Conservation (phyloP, 1,140 invertebrate species). For the Anoplolepis gracilipes region DNA sequence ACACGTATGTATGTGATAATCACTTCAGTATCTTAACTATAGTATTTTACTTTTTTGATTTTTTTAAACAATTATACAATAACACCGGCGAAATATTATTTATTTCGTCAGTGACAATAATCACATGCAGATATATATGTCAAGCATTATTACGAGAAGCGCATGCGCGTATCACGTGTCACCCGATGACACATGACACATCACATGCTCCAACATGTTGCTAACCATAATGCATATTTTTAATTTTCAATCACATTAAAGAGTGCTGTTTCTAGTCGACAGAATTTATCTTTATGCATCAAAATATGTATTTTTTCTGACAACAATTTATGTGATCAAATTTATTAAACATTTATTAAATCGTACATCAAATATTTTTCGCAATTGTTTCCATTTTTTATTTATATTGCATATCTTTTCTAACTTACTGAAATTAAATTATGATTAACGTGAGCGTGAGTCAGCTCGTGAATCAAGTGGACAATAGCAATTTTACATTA, state of each 20-base stretch:
- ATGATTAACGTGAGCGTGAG: conserved; percentile 57
- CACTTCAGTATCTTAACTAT: neutral
- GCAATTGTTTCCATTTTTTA: neutral
- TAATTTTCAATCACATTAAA: conserved; percentile 1
- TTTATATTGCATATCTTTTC: neutral
- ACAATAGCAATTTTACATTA: conserved; percentile 54
- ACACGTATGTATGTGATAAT: neutral
- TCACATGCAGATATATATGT: too few relatives aligned
- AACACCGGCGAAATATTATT: too few relatives aligned
- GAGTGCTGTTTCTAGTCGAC: neutral
- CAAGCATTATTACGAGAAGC: too few relatives aligned
- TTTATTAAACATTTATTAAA: neutral
- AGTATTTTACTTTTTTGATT: neutral
- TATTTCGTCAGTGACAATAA: too few relatives aligned
- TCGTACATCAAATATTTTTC: neutral
- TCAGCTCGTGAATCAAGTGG: conserved; percentile 64
- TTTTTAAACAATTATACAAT: neutral
- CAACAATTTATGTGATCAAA: neutral
- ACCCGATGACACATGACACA: too few relatives aligned
- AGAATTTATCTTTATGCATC: neutral
- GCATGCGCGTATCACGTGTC: too few relatives aligned
- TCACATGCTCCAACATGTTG: too few relatives aligned
- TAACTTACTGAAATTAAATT: neutral
- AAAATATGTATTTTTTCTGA: neutral
- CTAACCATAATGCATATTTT: conserved; percentile 24